Percentiles rank a stretch among this genome's conserved stretches.
phyloP scores from a whole-genome alignment of 2,888 invertebrate species.

The Dynastes maya region DNA sequence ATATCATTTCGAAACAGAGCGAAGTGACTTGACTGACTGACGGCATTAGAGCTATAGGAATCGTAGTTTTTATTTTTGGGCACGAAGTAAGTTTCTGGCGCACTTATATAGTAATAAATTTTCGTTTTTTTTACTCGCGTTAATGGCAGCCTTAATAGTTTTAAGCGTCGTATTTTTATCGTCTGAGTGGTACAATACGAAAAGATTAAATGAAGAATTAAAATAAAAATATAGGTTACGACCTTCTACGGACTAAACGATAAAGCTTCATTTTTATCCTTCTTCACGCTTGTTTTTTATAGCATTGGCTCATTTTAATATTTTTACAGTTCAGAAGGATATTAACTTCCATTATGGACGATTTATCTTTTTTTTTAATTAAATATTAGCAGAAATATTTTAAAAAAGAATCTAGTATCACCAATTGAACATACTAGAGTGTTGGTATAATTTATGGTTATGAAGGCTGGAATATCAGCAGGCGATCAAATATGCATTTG shows the following conservation, averaged over 20 bases:
- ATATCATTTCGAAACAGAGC: constrained; percentile 31
- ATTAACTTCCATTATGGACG: background rate
- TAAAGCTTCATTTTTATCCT: background rate
- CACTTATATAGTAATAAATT: constrained; percentile 24
- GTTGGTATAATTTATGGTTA: no score
- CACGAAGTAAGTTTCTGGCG: constrained; percentile 24
- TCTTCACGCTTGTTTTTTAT: background rate
- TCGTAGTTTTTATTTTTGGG: constrained; percentile 29
- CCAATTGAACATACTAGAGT: no score
- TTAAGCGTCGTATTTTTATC: constrained; percentile 7
- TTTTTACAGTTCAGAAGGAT: background rate
- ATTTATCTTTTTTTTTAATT: background rate
- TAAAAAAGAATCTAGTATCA: no score
- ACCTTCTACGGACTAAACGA: constrained; percentile 14
- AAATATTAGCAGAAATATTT: no score
- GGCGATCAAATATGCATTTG: no score
- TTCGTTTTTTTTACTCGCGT: background rate
- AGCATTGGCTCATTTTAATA: background rate
- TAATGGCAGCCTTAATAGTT: background rate
- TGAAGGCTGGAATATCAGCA: no score
- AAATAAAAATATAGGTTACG: constrained; percentile 18
- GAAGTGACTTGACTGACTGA: background rate
- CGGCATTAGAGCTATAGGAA: background rate
- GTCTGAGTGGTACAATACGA: background rate
- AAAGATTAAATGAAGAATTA: constrained; percentile 6